Evolutionary conservation across 2,797 vertebrate genomes (phyloP).

Genomic region (Xenentodon cancila): DNA sequence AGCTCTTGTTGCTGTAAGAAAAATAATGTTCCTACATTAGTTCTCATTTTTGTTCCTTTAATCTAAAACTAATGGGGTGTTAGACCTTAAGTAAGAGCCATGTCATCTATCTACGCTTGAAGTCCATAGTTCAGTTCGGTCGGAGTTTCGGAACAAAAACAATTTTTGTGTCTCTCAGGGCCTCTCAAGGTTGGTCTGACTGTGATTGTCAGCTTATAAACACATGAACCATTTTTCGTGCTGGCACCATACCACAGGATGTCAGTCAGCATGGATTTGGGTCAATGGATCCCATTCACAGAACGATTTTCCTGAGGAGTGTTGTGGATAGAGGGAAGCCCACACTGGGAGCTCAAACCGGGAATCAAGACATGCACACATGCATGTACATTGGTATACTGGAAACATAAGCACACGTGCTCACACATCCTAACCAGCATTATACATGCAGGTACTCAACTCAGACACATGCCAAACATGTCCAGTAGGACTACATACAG

Average conservation of each 20-base stretch:
- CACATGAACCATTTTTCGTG: conserved; percentile 61
- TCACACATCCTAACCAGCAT: neutral
- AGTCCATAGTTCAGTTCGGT: conserved; percentile 25
- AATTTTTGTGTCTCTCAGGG: conserved; percentile 40
- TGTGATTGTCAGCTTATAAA: conserved; percentile 74
- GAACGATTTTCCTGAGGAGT: conserved; percentile 31
- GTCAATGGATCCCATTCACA: conserved; percentile 73
- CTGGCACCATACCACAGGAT: conserved; percentile 54
- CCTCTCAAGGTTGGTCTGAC: conserved; percentile 25
- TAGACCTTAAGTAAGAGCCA: conserved; percentile 18
- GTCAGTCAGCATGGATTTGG: conserved; percentile 59
- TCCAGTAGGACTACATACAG: conserved; percentile 3
- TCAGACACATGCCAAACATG: neutral
- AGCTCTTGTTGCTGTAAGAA: no score
- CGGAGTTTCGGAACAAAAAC: conserved; percentile 32
- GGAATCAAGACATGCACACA: conserved; percentile 29
- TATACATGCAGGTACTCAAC: neutral
- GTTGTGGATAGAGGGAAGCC: conserved; percentile 62
- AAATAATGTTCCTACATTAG: no score
- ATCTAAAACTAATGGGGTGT: neutral
- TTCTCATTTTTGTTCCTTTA: no score
- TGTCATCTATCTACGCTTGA: conserved; percentile 32
- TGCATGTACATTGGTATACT: neutral
- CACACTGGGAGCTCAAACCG: conserved; percentile 46
- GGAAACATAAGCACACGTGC: conserved; percentile 3